Conservation (phyloP, 1,140 invertebrate species). For the Arion vulgaris region DNA sequence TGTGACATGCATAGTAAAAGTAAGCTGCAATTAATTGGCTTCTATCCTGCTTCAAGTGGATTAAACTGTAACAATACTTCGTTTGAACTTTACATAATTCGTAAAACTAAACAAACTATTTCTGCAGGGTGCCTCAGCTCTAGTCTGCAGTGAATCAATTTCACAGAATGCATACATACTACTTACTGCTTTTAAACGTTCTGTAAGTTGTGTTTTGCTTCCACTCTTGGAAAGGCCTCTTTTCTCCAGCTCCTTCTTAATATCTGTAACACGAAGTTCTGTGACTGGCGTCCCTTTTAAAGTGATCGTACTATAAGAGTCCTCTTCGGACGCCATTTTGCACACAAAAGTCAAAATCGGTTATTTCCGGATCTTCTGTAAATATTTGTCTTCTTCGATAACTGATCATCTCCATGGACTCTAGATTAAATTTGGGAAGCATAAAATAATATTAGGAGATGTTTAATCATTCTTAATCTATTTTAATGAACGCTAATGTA, state of each 20-base stretch:
- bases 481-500: no score
- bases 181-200: conserved; percentile 68
- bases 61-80: no score
- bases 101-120: no score
- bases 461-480: no score
- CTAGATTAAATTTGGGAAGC: no score
- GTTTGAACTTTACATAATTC: no score
- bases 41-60: no score
- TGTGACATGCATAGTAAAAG: no score
- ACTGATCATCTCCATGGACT: neutral
- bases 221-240: conserved; percentile 70
- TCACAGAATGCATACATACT: neutral
- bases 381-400: neutral
- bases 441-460: no score
- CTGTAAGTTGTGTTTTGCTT: conserved; percentile 69
- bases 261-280: conserved; percentile 71
- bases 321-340: conserved; percentile 72
- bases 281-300: conserved; percentile 66
- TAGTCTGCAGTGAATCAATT: no score
- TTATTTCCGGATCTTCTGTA: conserved; percentile 37
- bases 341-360: conserved; percentile 41
- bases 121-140: no score
- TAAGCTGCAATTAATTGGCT: no score
- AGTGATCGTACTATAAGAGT: conserved; percentile 42
- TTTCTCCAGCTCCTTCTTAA: conserved; percentile 72